Percentiles rank a stretch among this genome's conserved stretches.
Evolutionary conservation across 92 coral and sea anemone species (phyloP).

Genomic region (Virgularia gustaviana): DNA sequence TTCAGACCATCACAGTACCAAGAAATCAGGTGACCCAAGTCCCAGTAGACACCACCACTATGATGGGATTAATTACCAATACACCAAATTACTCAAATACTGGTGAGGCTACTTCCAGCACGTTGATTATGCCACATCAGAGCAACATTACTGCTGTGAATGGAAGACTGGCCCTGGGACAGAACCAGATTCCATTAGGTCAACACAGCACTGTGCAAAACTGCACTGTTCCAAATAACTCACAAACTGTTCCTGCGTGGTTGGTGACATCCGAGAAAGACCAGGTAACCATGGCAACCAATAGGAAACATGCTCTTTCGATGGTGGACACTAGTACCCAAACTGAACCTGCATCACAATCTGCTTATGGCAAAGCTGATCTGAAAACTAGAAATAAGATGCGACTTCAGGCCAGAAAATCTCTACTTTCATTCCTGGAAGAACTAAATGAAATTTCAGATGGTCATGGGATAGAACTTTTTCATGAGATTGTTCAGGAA

Average conservation of each 20-base stretch:
- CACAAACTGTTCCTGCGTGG: not conserved
- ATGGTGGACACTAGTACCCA: slow-evolving; percentile 7
- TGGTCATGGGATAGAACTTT: slow-evolving; percentile 29
- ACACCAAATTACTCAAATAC: not conserved
- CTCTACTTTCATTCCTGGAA: slow-evolving; percentile 15
- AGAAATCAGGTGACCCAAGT: not conserved
- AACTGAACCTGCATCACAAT: slow-evolving; percentile 7
- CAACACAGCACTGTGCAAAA: not conserved
- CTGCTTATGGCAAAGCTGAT: slow-evolving; percentile 27
- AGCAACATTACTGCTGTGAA: not conserved
- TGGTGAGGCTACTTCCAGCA: not conserved
- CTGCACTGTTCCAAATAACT: not conserved
- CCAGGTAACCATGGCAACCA: not conserved
- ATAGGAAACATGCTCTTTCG: not conserved
- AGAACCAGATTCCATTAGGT: not conserved
- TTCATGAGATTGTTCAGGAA: slow-evolving; percentile 34
- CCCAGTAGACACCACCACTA: not conserved
- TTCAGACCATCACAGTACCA: not conserved
- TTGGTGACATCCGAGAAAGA: not conserved
- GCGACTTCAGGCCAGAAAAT: slow-evolving; percentile 25
- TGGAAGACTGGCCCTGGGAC: not conserved
- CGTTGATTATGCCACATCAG: slow-evolving; percentile 1
- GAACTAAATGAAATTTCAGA: slow-evolving; percentile 33
- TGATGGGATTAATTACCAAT: not conserved
- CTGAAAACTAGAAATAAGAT: slow-evolving; percentile 27